Evolutionary conservation across 2,113 vertebrate genomes (phyloP), one percentile per base, ranked within the genome.

Genomic region (Macquaria australasica): DNA sequence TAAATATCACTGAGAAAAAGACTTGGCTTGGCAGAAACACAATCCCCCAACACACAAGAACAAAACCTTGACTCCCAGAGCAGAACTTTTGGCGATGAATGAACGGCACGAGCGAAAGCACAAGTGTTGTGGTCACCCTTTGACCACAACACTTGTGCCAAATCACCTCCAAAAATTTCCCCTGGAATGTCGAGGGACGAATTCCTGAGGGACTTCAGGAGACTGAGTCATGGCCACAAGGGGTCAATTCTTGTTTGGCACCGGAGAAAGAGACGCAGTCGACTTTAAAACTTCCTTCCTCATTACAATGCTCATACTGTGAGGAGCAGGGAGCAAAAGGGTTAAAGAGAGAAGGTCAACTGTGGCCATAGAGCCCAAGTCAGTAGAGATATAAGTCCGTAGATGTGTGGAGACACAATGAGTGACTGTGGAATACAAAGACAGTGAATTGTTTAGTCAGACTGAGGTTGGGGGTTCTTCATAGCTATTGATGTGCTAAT

Each of bases 351-450:
- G 87, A 89, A 90, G 93, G 94, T 94, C 93, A 93, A n/a, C 45
- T 75, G 70, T 81, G 79, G 81, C 78, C 62, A 55, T 85, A 77
- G 76, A 71, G 77, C 50, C 15, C 71, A 50, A 83, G 64, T 87
- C 83, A 77, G 64, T 72, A 8, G 79, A 89, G 86, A 92, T 86
- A 88, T 84, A 91, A 89, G 91, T 82, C 92, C 82, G 83, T 88
- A 89, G 85, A 87, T 89, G 88, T 82, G 87, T 79, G 56, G 72
- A 67, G 81, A 78, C 69, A 95, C 94, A 96, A 95, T 92, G 89
- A 78, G 67, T 62, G 87, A 85, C 93, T 95, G 83, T 95, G 91
- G 71, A 64, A 78, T 11, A 92, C 86, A 93, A 86, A 92, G 90
- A 86, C 50, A 56, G 73, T 68, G 58, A 86, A 86, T 89, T 87